Evolutionary conservation across 2,888 invertebrate genomes (phyloP).

Genomic region (Diaprepes abbreviatus): DNA sequence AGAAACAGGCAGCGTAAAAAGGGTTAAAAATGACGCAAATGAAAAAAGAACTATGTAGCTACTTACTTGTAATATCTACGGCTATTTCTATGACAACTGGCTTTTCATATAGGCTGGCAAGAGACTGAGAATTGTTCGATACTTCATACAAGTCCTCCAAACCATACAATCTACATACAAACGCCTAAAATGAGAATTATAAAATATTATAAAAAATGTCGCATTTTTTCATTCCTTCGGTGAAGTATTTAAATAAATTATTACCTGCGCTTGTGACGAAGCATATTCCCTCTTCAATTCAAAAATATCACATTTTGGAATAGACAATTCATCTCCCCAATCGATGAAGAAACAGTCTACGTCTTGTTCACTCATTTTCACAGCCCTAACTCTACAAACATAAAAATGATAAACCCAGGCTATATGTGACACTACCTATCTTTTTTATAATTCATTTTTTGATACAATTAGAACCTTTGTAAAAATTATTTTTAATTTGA

Average conservation of each 20-base stretch:
- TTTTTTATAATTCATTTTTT: no score
- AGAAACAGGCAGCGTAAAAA: no score
- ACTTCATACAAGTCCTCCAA: slow-evolving; percentile 74
- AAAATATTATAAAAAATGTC: neutral
- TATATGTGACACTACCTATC: no score
- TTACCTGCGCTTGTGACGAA: slow-evolving; percentile 77
- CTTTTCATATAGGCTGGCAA: slow-evolving; percentile 70
- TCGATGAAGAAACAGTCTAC: slow-evolving; percentile 79
- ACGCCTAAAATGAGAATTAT: slow-evolving; percentile 69
- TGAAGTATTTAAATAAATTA: neutral
- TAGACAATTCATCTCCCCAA: slow-evolving; percentile 78
- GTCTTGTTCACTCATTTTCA: slow-evolving; percentile 56
- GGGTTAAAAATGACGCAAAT: no score
- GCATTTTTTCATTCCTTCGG: neutral
- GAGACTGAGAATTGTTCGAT: slow-evolving; percentile 59
- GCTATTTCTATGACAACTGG: slow-evolving; percentile 66
- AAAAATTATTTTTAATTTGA: no score
- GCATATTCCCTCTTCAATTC: slow-evolving; percentile 76
- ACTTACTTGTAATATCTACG: slow-evolving; percentile 23
- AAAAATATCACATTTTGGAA: slow-evolving; percentile 71
- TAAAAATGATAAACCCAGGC: no score
- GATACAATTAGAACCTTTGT: no score
- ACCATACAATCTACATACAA: slow-evolving; percentile 78
- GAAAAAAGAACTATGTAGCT: neutral
- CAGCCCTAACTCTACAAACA: slow-evolving; percentile 67